Percentiles rank a stretch among this genome's conserved stretches.
Evolutionary conservation across 2,888 invertebrate genomes (phyloP).

Genomic region (Melitaea athalia): DNA sequence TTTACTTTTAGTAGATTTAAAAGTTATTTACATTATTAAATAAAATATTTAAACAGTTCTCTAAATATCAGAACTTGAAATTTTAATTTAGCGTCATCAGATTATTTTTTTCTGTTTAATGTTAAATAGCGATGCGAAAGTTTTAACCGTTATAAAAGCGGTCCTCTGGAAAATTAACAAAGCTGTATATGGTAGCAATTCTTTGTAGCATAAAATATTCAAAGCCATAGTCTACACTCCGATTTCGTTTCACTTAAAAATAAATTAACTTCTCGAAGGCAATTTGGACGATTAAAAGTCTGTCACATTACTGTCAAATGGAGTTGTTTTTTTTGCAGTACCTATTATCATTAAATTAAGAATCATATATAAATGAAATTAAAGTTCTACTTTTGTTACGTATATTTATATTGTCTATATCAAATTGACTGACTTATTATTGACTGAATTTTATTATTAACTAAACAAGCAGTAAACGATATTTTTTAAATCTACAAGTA

Average conservation of each 20-base stretch:
- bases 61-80: slow-evolving; percentile 47
- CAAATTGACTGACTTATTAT: too few relatives aligned
- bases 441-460: too few relatives aligned
- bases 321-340: background rate
- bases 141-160: slow-evolving; percentile 50
- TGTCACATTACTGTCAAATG: background rate
- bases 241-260: slow-evolving; percentile 57
- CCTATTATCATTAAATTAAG: too few relatives aligned
- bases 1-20: background rate
- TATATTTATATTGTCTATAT: too few relatives aligned
- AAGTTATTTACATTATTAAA: slow-evolving; percentile 7
- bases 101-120: slow-evolving; percentile 48
- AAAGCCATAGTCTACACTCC: slow-evolving; percentile 56
- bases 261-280: slow-evolving; percentile 37
- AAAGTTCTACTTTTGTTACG: too few relatives aligned
- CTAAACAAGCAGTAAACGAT: too few relatives aligned
- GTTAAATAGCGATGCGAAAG: slow-evolving; percentile 46
- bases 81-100: slow-evolving; percentile 56
- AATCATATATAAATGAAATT: background rate
- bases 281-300: slow-evolving; percentile 5
- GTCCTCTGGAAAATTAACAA: slow-evolving; percentile 68
- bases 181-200: slow-evolving; percentile 63
- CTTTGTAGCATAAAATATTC: slow-evolving; percentile 67
- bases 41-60: slow-evolving; percentile 21
- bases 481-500: too few relatives aligned